Evolutionary conservation across 2,797 vertebrate genomes (phyloP), one percentile per base, ranked within the genome.

Genomic region (Anguilla obscura): DNA sequence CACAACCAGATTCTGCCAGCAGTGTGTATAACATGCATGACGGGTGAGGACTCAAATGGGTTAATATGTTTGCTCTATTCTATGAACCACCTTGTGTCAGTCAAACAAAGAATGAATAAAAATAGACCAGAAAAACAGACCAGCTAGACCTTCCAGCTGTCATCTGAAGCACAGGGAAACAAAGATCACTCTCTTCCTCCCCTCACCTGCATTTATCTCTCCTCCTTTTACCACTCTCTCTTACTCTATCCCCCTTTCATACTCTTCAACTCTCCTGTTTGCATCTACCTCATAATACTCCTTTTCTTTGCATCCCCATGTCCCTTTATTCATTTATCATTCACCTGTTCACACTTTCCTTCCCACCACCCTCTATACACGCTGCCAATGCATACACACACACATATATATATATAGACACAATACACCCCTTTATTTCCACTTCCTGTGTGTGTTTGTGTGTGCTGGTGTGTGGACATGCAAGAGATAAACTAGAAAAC

Each of bases 301-400:
- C n/a, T 18, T 27, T 40, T 58, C 80, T 87, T 74, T 88, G 86
- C 92, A 92, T 80, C 58, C 88, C 89, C 89, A 88, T 90, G 91
- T 93, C 90, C 90, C 87, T 90, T 76, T 88, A 27, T n/a, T 58
- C 86, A 74, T 88, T 36, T 1, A 30, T 69, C 56, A 40, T 36
- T 86, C 40, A 71, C 86, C 87, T 88, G 36, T 5, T 91, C 87
- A 7, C n/a, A 56, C 52, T 86, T 84, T 87, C 87, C 69, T 66
- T 87, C 54, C 85, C n/a, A 10, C 30, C n/a, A 9, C 27, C 27
- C n/a, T 71, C 66, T 71, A 71, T 71, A 27, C 66, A 27, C 10
- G n/a, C 9, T 9, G 24, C 8, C 8, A 69, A 30, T 69, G n/a
- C 66, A 69, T 30, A 69, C 24, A 9, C 1, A 40, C 36, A 36